Percentiles rank a stretch among this genome's conserved stretches.
phyloP scores from a whole-genome alignment of 2,888 invertebrate species.

The Sericinus montela region DNA sequence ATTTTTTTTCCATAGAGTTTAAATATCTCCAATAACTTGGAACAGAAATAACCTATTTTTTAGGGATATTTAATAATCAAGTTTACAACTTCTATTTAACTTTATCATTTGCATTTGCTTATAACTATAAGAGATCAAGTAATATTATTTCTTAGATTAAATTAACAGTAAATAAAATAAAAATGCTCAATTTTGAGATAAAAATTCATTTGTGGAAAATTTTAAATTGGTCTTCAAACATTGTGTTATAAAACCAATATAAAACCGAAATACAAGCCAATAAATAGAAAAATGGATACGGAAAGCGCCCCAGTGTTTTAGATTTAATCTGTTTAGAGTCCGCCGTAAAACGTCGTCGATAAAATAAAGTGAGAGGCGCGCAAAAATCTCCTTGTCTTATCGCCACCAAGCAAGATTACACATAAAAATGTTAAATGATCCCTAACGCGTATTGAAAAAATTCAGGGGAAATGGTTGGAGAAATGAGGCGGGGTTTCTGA shows the following conservation, averaged over 20 bases:
- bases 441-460: constrained; percentile 76
- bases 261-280: constrained; percentile 56
- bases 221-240: constrained; percentile 3
- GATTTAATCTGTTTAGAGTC: constrained; percentile 74
- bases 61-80: too few species aligned
- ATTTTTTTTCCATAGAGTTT: too few species aligned
- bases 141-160: too few species aligned
- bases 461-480: constrained; percentile 59
- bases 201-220: background rate
- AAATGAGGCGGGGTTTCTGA: constrained; percentile 43
- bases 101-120: too few species aligned
- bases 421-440: constrained; percentile 79
- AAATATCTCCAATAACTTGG: too few species aligned
- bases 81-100: too few species aligned
- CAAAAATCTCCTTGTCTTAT: constrained; percentile 70
- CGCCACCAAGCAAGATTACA: constrained; percentile 73
- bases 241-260: constrained; percentile 29
- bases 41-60: too few species aligned
- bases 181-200: too few species aligned
- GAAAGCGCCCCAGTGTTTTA: constrained; percentile 53
- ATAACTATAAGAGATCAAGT: too few species aligned
- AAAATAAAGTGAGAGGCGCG: constrained; percentile 71
- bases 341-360: constrained; percentile 68
- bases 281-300: constrained; percentile 39
- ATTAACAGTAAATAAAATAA: too few species aligned